phyloP scores from a whole-genome alignment of 2,888 invertebrate species.

The Micropterix aruncella region DNA sequence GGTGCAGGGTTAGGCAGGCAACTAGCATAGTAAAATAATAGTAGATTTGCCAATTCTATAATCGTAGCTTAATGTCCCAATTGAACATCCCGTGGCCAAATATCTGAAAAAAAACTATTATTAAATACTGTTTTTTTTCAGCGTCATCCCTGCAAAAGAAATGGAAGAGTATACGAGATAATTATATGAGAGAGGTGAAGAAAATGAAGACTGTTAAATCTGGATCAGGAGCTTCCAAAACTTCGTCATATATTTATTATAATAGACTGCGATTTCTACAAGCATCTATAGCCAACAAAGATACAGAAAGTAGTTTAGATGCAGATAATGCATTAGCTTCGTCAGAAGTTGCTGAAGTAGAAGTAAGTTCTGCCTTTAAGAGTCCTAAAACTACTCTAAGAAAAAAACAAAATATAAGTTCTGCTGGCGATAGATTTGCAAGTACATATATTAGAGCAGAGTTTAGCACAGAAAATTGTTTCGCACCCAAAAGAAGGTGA shows the following conservation, averaged over 20 bases:
- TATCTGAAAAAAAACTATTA: conserved; percentile 10
- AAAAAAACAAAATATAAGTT: conserved; percentile 12
- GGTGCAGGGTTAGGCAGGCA: too few species aligned
- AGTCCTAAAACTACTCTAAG: too few species aligned
- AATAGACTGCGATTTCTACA: conserved; percentile 12
- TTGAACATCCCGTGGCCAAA: conserved; percentile 13
- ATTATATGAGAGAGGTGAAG: conserved; percentile 12
- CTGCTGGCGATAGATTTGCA: conserved; percentile 13
- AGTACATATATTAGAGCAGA: conserved; percentile 13
- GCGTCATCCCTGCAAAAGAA: conserved; percentile 12
- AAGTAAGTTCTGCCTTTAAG: conserved; percentile 11
- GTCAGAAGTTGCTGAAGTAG: conserved; percentile 12
- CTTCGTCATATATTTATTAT: conserved; percentile 11
- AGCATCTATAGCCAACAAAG: conserved; percentile 9
- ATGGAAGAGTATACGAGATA: conserved; percentile 13
- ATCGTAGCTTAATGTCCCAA: conserved; percentile 13
- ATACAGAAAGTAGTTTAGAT: too few species aligned
- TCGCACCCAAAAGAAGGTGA: conserved; percentile 12
- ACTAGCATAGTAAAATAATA: too few species aligned
- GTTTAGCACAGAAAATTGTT: too few species aligned
- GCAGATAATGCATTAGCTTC: conserved; percentile 12
- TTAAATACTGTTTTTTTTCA: conserved; percentile 11
- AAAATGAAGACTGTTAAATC: conserved; percentile 11
- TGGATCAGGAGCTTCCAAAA: conserved; percentile 13
- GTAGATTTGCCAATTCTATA: conserved; percentile 14